A percentile compares a stretch with the other conserved stretches of the same genome.
Conservation (phyloP, 2,888 invertebrate species). For the Pyrrhosoma nymphula region DNA sequence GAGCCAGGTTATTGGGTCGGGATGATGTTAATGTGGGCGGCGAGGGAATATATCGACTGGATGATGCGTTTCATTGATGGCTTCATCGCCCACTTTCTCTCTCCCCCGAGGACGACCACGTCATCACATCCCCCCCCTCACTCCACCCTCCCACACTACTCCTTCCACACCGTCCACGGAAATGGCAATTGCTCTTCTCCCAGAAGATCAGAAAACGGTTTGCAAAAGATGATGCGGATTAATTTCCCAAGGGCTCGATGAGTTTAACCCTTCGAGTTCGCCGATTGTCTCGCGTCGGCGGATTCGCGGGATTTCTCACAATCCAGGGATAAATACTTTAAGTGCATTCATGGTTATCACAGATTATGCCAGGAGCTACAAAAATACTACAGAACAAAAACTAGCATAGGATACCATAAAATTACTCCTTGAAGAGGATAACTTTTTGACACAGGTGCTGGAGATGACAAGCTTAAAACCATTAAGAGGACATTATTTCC, state of each 20-base stretch:
- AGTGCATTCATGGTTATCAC: too few relatives aligned
- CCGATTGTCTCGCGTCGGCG: not conserved
- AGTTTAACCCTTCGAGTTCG: constrained; percentile 2
- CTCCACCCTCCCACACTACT: too few relatives aligned
- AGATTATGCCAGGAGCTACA: not conserved
- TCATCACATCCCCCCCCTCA: not conserved
- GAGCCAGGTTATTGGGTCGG: not conserved
- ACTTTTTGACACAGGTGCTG: too few relatives aligned
- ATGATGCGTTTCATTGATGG: constrained; percentile 8
- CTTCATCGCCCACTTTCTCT: not conserved
- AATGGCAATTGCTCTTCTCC: not conserved
- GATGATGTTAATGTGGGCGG: not conserved
- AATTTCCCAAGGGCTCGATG: constrained; percentile 30
- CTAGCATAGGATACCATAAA: too few relatives aligned
- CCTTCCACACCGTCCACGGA: not conserved
- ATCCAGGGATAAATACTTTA: not conserved
- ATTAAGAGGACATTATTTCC: too few relatives aligned
- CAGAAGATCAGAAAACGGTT: not conserved
- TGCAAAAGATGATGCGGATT: constrained; percentile 16
- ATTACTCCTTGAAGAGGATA: too few relatives aligned
- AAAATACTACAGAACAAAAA: not conserved
- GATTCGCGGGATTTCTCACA: not conserved
- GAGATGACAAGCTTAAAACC: too few relatives aligned
- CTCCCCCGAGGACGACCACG: not conserved
- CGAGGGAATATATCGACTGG: not conserved